These are phyloP conservation scores for Itoplectis maculator DNA, from an alignment of 2,888 invertebrate species.

Conservation along the genomic window DNA sequence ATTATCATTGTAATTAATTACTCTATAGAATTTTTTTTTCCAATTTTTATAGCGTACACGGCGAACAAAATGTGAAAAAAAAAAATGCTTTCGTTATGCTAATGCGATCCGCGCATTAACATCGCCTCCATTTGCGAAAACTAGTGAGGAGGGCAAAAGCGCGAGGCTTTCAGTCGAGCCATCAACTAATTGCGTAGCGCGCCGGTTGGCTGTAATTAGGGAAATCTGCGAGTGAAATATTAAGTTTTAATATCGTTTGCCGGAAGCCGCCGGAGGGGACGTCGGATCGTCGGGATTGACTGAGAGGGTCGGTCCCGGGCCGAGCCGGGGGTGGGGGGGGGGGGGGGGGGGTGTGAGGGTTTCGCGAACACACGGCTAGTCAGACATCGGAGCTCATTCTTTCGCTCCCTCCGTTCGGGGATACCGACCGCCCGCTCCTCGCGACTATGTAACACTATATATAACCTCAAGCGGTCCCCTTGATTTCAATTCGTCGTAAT, in stretches of 20 bases:
- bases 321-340: no score
- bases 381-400: constrained; percentile 46
- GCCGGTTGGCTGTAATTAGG: constrained; percentile 68
- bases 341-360: neutral
- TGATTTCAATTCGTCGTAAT: neutral
- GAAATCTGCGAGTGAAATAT: constrained; percentile 67
- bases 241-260: constrained; percentile 51
- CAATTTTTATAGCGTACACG: neutral
- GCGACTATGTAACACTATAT: neutral
- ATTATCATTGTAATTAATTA: no score
- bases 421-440: neutral
- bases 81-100: constrained; percentile 2
- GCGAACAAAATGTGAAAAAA: no score
- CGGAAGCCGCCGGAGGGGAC: constrained; percentile 11
- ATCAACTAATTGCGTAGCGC: constrained; percentile 72
- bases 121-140: neutral
- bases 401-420: constrained; percentile 21
- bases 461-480: constrained; percentile 8
- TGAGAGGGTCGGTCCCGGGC: neutral
- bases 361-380: constrained; percentile 4
- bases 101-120: neutral
- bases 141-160: neutral
- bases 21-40: no score
- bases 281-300: constrained; percentile 29
- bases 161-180: constrained; percentile 46